phyloP scores from a whole-genome alignment of 2,888 invertebrate genomes.

The Agrochola circellaris region DNA sequence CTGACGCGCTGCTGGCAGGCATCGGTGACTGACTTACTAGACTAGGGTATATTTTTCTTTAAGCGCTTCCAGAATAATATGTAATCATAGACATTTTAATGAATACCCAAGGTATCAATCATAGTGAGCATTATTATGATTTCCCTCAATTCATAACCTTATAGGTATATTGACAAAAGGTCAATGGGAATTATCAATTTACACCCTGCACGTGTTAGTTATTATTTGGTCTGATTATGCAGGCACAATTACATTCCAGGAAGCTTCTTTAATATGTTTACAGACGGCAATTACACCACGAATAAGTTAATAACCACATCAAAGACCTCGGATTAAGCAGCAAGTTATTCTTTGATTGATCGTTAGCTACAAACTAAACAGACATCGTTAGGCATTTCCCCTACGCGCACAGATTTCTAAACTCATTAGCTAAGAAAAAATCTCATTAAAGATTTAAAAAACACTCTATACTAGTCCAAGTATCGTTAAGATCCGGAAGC shows the following conservation, averaged over 20 bases:
- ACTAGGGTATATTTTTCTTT: neutral
- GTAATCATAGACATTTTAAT: neutral
- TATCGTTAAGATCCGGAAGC: constrained; percentile 54
- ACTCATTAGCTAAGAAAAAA: constrained; percentile 59
- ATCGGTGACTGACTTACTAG: constrained; percentile 20
- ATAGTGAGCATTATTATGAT: neutral
- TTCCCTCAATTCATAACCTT: neutral
- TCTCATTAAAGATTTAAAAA: constrained; percentile 56
- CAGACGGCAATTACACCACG: neutral
- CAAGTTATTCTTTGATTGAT: constrained; percentile 27
- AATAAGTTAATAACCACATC: neutral
- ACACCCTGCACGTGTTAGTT: neutral
- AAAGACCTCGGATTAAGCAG: neutral
- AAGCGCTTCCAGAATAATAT: neutral
- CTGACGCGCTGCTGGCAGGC: neutral
- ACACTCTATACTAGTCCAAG: constrained; percentile 32
- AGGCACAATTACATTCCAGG: too few relatives aligned
- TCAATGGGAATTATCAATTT: neutral
- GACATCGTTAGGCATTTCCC: constrained; percentile 36
- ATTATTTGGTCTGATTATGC: neutral
- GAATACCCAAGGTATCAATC: neutral
- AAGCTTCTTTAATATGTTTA: neutral
- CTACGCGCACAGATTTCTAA: constrained; percentile 47
- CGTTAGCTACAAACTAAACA: constrained; percentile 39
- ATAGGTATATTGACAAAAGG: neutral